Evolutionary conservation across 2,113 vertebrate species (phyloP).

Genomic region (Arenaria interpres): DNA sequence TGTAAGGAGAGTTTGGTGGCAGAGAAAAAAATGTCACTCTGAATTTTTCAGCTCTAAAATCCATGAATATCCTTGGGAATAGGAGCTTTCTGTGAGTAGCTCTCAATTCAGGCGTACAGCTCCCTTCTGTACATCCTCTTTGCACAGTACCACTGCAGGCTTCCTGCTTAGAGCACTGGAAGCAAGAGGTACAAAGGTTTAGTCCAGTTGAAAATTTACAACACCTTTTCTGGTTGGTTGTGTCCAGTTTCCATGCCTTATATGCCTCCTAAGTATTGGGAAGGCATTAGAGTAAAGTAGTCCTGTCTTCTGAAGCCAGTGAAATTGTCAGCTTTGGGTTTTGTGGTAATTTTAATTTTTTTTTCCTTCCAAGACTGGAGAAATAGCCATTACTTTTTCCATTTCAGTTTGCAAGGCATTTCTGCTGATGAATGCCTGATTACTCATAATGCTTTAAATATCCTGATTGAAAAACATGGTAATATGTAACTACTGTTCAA

Average conservation of each 20-base stretch:
- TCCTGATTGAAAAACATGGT: conserved; percentile 46
- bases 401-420: conserved; percentile 41
- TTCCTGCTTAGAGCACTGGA: background rate
- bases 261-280: background rate
- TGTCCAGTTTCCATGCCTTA: background rate
- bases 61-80: no score
- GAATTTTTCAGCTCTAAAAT: background rate
- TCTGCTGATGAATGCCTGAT: conserved; percentile 61
- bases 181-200: background rate
- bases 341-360: background rate
- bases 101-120: background rate
- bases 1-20: background rate
- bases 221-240: background rate
- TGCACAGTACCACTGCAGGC: background rate
- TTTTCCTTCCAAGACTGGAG: background rate
- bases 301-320: background rate
- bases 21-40: background rate
- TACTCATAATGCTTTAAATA: conserved; percentile 56
- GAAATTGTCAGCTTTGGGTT: background rate
- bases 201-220: background rate
- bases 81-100: background rate
- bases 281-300: background rate
- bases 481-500: conserved; percentile 45
- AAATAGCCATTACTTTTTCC: background rate
- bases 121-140: background rate